Evolutionary conservation across 2,888 invertebrate species (phyloP).

Genomic region (Perizoma affinitatum): DNA sequence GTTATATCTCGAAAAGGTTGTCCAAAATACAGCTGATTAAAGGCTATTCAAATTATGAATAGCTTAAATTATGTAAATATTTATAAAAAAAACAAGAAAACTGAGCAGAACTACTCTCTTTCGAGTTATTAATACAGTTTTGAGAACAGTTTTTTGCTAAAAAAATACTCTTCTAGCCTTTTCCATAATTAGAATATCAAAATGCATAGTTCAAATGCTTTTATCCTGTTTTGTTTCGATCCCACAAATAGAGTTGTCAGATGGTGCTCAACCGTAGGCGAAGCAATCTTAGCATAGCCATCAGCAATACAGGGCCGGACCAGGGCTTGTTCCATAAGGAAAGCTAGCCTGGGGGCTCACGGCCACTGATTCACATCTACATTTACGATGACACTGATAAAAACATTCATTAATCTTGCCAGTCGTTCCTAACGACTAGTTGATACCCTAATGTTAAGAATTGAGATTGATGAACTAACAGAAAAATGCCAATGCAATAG

Average conservation of each 20-base stretch:
- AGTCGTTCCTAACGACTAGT: neutral
- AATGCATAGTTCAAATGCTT: conserved; percentile 2
- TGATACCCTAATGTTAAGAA: no score
- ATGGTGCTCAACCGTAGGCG: conserved; percentile 61
- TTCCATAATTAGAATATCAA: neutral
- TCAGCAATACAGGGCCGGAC: conserved; percentile 43
- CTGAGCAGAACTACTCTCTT: no score
- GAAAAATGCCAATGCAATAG: no score
- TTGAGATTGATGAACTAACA: no score
- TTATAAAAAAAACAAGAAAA: no score
- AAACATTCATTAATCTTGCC: conserved; percentile 1
- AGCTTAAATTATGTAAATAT: no score
- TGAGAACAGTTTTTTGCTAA: no score
- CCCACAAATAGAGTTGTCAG: conserved; percentile 67
- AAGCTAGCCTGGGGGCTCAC: conserved; percentile 21
- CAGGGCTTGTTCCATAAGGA: conserved; percentile 18
- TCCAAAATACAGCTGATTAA: no score
- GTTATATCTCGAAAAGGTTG: no score
- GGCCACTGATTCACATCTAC: conserved; percentile 19
- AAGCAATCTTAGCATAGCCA: conserved; percentile 59
- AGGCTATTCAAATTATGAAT: no score
- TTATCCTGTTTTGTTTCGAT: conserved; percentile 31
- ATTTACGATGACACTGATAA: conserved; percentile 17
- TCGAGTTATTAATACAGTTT: no score
- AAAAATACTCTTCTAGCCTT: neutral